Base-by-base conservation (phyloP, 2,888 invertebrate species). In the Mallateleia sp. region DNA sequence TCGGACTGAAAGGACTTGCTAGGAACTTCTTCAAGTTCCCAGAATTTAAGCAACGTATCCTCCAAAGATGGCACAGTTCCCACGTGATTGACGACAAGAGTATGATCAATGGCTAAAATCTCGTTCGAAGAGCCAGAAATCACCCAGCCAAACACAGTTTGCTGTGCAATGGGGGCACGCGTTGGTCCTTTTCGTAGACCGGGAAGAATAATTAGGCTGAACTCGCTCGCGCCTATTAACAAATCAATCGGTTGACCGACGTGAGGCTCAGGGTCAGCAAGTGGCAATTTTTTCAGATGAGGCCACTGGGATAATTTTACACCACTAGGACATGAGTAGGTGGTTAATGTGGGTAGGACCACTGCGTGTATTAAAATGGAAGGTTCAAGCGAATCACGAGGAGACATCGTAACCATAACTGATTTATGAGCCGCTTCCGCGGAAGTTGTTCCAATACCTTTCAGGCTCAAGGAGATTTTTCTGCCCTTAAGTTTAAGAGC, bases 11-110 rank as follows among this genome's bases (percentile, higher is more conserved):
- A 2, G 5, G 34, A 15, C 14, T 11, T 38, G 2, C 0, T 2
- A 9, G 62, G 62, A 2, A 62, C 42, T 28, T 62, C 62, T n/a
- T 62, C 42, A n/a, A 62, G 1, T 24, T 62, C 42, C 62, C 62
- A 62, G 9, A 62, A 62, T 11, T 22, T 62, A 7, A 6, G 14
- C 1, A 62, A 7, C 20, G 32, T 15, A 11, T 38, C 62, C 11
- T 34, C 22, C 8, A 62, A 22, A 1, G 34, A 15, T 8, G 8
- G 22, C n/a, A 20, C 14, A 42, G 32, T n/a, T n/a, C n/a, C n/a
- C 8, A 62, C n/a, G 15, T 62, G 62, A 62, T 62, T 62, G n/a
- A 62, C 24, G 11, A 4, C 3, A 8, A 24, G 5, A 1, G 22
- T 14, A 2, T 18, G 11, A 1, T 22, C 18, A 9, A 9, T 2